Evolutionary conservation across 2,888 invertebrate species (phyloP).

Genomic region (Xanthorhoe designata): DNA sequence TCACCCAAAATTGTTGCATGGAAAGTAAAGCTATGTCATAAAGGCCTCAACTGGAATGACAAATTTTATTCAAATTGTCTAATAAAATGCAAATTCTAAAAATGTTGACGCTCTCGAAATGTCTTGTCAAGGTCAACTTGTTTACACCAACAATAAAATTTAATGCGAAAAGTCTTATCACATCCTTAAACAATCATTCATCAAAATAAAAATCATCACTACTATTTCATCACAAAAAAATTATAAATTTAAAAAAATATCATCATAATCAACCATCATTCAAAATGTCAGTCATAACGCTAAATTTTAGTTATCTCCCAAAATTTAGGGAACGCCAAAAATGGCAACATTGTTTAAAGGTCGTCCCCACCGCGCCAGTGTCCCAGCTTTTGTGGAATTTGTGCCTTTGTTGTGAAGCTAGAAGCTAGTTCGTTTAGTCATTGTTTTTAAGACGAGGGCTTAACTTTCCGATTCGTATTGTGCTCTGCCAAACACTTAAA

Average conservation of each 20-base stretch:
- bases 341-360: slow-evolving; percentile 8
- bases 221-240: background rate
- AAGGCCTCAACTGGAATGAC: background rate
- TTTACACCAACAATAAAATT: background rate
- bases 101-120: background rate
- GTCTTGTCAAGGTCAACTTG: slow-evolving; percentile 1
- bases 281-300: background rate
- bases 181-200: too few relatives aligned
- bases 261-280: background rate
- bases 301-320: background rate
- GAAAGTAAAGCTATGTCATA: background rate
- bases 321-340: background rate
- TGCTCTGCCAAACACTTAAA: background rate
- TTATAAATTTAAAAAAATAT: background rate
- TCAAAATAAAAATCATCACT: background rate
- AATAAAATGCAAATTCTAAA: background rate
- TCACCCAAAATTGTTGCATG: too few relatives aligned
- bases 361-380: slow-evolving; percentile 26
- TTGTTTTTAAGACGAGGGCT: slow-evolving; percentile 45
- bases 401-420: slow-evolving; percentile 48
- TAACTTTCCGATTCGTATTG: slow-evolving; percentile 8
- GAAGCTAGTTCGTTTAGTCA: slow-evolving; percentile 47
- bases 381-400: slow-evolving; percentile 44
- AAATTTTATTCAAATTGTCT: background rate
- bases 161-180: too few relatives aligned